phyloP scores from a whole-genome alignment of 2,888 invertebrate species.

The Achlya flavicornis region DNA sequence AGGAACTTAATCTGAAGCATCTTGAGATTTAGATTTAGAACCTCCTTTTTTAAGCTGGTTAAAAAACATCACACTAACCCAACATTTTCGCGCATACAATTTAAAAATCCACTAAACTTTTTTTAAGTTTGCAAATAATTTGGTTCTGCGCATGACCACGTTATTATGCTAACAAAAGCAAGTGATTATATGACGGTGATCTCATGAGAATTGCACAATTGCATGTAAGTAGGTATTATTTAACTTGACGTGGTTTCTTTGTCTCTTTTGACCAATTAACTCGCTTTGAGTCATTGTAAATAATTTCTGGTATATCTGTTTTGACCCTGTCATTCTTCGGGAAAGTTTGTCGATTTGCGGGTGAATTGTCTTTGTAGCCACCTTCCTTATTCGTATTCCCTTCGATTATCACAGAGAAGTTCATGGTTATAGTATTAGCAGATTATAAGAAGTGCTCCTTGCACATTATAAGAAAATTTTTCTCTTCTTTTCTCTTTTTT shows the following conservation, averaged over 20 bases:
- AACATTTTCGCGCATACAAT: neutral
- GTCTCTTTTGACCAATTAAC: conserved; percentile 3
- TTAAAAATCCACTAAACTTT: neutral
- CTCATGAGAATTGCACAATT: conserved; percentile 2
- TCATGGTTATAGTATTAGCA: too few species aligned
- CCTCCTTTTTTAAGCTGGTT: too few species aligned
- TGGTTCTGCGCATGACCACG: neutral
- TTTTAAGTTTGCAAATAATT: neutral
- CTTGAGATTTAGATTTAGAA: too few species aligned
- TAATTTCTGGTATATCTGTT: neutral
- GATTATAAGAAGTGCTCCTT: too few species aligned
- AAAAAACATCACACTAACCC: neutral
- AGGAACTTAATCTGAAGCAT: too few species aligned
- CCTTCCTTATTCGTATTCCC: neutral
- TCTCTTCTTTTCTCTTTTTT: too few species aligned
- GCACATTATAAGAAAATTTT: too few species aligned
- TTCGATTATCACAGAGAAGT: too few species aligned
- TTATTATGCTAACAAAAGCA: neutral
- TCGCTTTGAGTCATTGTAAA: neutral
- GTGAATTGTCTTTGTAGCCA: neutral
- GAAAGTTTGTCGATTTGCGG: neutral
- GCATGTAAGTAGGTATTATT: neutral
- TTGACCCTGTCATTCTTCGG: neutral
- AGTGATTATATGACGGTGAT: conserved; percentile 1
- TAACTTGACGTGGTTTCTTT: conserved; percentile 4